Percentiles rank a stretch among this genome's conserved stretches.
Evolutionary conservation across 2,113 vertebrate genomes (phyloP).

Genomic region (Toxotes jaculatrix): DNA sequence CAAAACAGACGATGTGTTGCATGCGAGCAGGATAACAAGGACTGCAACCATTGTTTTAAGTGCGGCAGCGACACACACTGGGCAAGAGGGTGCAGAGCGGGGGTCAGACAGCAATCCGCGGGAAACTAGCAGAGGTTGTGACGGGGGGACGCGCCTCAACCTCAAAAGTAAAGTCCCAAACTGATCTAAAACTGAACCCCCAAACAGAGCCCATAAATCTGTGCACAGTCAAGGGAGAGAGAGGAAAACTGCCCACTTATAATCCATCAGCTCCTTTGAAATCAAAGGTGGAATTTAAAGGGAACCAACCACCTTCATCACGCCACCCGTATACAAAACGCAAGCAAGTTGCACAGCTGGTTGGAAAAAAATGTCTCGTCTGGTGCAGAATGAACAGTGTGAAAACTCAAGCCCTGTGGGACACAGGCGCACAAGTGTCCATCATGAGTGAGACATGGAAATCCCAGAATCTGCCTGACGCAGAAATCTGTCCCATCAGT

Average conservation of each 20-base stretch:
- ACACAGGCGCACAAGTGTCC: constrained; percentile 6
- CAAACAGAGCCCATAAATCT: not conserved
- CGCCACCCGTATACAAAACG: no score
- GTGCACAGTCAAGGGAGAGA: not conserved
- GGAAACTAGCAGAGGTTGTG: constrained; percentile 1
- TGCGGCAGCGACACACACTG: not conserved
- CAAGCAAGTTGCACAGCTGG: no score
- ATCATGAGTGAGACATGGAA: constrained; percentile 5
- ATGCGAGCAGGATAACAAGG: not conserved
- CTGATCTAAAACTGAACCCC: not conserved
- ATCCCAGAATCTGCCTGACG: constrained; percentile 9
- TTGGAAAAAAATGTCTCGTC: not conserved
- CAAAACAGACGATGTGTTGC: not conserved
- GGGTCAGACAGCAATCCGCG: not conserved
- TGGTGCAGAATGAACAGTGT: not conserved
- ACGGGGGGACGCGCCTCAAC: not conserved
- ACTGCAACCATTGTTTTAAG: constrained; percentile 11
- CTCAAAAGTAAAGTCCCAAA: not conserved
- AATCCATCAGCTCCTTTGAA: not conserved
- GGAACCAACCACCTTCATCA: not conserved
- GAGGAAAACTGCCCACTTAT: no score
- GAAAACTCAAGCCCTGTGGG: constrained; percentile 15
- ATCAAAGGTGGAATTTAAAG: not conserved
- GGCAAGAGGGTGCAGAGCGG: not conserved
- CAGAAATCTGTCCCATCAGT: not conserved